Evolutionary conservation across 2,888 invertebrate species (phyloP).

Genomic region (Eubasilissa splendida): DNA sequence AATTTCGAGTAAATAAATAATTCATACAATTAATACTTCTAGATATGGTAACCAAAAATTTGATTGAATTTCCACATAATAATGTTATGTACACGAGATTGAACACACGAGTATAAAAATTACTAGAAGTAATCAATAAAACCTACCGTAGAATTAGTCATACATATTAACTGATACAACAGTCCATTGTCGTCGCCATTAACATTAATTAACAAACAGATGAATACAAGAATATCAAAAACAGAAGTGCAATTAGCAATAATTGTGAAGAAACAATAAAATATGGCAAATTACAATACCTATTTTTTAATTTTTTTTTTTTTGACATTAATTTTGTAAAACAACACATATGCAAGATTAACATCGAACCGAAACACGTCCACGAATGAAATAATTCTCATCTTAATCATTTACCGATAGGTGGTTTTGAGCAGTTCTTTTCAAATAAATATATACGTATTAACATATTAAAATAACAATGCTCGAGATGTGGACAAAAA

Average conservation of each 20-base stretch:
- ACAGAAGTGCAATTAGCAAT: not conserved
- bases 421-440: conserved; percentile 45
- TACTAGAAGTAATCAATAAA: conserved; percentile 5
- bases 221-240: not conserved
- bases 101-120: conserved; percentile 32
- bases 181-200: not conserved
- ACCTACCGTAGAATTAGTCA: conserved; percentile 16
- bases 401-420: not conserved
- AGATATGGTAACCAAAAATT: conserved; percentile 46
- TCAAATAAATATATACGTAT: conserved; percentile 32
- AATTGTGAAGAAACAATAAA: conserved; percentile 16
- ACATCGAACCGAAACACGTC: not conserved
- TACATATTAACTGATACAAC: not conserved
- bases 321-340: not conserved
- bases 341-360: conserved; percentile 7
- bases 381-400: conserved; percentile 8
- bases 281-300: conserved; percentile 23
- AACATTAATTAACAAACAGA: conserved; percentile 4
- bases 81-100: conserved; percentile 5
- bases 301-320: conserved; percentile 15
- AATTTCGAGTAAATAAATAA: conserved; percentile 48
- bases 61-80: conserved; percentile 40
- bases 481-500: not conserved
- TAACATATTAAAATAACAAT: conserved; percentile 29
- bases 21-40: conserved; percentile 40